Conservation (phyloP, 53 echinoderm and acorn worm genomes). For the Arbacia lixula region DNA sequence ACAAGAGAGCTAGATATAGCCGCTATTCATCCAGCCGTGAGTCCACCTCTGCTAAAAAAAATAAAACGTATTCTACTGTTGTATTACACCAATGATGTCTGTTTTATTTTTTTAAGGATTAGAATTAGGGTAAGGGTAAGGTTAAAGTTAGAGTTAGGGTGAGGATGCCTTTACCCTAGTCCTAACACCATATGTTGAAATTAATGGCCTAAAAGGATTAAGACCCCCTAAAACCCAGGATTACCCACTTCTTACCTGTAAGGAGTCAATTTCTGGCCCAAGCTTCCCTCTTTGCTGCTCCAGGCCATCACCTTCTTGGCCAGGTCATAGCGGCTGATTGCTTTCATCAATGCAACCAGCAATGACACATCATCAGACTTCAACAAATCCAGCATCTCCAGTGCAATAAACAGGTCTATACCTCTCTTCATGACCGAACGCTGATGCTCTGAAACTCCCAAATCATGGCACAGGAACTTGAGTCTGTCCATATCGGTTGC, state of each 20-base stretch:
- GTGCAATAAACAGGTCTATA: constrained; percentile 40
- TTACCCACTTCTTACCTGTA: constrained; percentile 39
- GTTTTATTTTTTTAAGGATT: too few species aligned
- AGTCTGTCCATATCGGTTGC: constrained; percentile 63
- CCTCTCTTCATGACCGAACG: constrained; percentile 48
- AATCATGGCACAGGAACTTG: constrained; percentile 59
- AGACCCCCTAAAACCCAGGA: too few species aligned
- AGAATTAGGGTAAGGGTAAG: too few species aligned
- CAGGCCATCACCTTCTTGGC: constrained; percentile 36
- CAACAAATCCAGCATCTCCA: constrained; percentile 28
- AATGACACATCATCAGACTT: constrained; percentile 54
- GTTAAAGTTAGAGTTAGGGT: too few species aligned
- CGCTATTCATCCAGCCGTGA: too few species aligned
- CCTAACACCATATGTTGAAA: too few species aligned
- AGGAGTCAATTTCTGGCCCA: constrained; percentile 14
- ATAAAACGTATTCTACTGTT: too few species aligned
- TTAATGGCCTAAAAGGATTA: too few species aligned
- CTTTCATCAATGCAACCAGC: constrained; percentile 50
- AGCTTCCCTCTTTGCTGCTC: constrained; percentile 26
- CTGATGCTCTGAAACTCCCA: constrained; percentile 56
- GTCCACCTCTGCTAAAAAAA: too few species aligned
- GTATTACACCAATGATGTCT: too few species aligned
- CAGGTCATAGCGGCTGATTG: constrained; percentile 60
- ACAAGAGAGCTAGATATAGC: too few species aligned
- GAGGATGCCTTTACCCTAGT: too few species aligned